Evolutionary conservation across 92 coral and sea anemone genomes (phyloP).

Genomic region (Palythoa heliodiscus): DNA sequence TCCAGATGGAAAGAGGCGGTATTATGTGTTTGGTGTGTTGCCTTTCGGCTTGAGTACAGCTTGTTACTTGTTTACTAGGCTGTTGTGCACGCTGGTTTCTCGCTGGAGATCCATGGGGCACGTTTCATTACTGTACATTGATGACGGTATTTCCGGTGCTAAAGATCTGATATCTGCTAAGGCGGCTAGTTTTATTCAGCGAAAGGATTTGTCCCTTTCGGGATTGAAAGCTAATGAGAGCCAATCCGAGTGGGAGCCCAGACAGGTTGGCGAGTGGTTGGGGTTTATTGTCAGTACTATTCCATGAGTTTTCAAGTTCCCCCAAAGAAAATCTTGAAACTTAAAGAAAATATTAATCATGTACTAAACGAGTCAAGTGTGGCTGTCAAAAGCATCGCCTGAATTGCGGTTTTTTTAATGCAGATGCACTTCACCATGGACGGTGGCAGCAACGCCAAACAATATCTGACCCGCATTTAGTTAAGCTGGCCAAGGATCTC

Average conservation of each 20-base stretch:
- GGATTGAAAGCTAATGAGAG: too few species aligned
- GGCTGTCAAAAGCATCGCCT: conserved; percentile 32
- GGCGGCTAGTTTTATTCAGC: conserved; percentile 46
- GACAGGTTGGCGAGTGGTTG: conserved; percentile 26
- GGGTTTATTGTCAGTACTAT: conserved; percentile 48
- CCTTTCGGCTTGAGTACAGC: too few species aligned
- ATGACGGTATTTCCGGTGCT: too few species aligned
- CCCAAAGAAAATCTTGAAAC: conserved; percentile 20
- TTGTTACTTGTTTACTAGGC: too few species aligned
- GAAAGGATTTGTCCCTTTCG: conserved; percentile 26
- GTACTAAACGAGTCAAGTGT: not conserved
- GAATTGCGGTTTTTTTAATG: conserved; percentile 32
- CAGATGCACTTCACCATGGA: conserved; percentile 3
- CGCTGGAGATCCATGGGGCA: too few species aligned
- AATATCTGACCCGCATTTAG: conserved; percentile 3
- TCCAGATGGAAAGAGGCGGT: too few species aligned
- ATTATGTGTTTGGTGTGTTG: too few species aligned
- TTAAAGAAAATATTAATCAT: conserved; percentile 16
- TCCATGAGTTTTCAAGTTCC: conserved; percentile 49
- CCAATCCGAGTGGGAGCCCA: too few species aligned
- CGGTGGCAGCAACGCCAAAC: conserved; percentile 18
- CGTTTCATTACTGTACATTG: too few species aligned
- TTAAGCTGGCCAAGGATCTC: conserved; percentile 10
- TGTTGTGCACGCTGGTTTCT: too few species aligned
- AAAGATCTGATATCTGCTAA: not conserved